phyloP scores from a whole-genome alignment of 92 coral and sea anemone species.

The Virgularia gustaviana region DNA sequence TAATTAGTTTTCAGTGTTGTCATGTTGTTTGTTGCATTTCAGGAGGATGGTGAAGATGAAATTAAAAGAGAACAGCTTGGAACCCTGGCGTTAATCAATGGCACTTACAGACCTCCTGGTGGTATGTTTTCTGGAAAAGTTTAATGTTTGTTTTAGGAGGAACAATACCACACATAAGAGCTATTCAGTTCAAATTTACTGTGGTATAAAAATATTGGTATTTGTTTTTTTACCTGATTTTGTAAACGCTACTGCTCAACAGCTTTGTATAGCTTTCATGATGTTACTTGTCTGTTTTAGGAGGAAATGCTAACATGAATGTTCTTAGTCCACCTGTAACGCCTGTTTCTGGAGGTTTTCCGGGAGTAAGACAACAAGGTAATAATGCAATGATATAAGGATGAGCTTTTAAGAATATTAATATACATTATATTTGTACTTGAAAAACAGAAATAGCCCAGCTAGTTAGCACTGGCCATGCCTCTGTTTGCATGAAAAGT shows the following conservation, averaged over 20 bases:
- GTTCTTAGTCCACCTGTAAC: slow-evolving; percentile 32
- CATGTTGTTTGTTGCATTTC: too few species aligned
- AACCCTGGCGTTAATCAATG: slow-evolving; percentile 84
- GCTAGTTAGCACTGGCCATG: too few species aligned
- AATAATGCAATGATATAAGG: too few species aligned
- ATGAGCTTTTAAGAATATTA: too few species aligned
- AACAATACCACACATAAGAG: too few species aligned
- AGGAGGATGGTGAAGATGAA: slow-evolving; percentile 99
- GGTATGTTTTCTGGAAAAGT: too few species aligned
- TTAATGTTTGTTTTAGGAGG: too few species aligned
- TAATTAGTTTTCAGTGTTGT: not conserved
- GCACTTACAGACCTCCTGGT: slow-evolving; percentile 78
- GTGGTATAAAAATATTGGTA: too few species aligned
- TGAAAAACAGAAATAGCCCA: too few species aligned
- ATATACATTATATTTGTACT: too few species aligned
- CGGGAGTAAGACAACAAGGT: slow-evolving; percentile 29
- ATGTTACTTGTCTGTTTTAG: slow-evolving; percentile 1
- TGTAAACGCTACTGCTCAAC: not conserved
- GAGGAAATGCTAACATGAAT: slow-evolving; percentile 32
- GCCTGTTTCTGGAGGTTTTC: slow-evolving; percentile 32
- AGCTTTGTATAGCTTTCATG: not conserved
- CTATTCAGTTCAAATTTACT: too few species aligned
- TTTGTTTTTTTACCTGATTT: not conserved
- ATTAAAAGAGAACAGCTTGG: slow-evolving; percentile 86
- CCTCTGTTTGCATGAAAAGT: too few species aligned